Conservation (phyloP, 2,888 invertebrate species). For the Branchellion lobata region DNA sequence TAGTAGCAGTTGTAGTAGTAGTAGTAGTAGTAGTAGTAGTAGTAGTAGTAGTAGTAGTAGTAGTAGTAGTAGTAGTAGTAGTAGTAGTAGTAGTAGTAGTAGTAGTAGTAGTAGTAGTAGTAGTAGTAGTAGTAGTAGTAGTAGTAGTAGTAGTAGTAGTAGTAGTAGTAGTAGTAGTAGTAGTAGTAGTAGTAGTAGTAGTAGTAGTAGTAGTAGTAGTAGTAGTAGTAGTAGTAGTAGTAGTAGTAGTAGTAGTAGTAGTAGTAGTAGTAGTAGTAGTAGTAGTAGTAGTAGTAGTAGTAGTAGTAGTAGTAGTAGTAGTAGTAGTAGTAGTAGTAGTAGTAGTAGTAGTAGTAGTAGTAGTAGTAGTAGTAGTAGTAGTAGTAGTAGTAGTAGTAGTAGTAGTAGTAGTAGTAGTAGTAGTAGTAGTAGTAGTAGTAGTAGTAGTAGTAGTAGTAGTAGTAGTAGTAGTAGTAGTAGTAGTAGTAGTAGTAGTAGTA, state of each 20-base stretch:
- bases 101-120: constrained; percentile 15
- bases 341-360: constrained; percentile 27
- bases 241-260: neutral
- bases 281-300: too few species aligned
- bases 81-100: constrained; percentile 22
- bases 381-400: constrained; percentile 2
- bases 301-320: constrained; percentile 2
- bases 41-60: constrained; percentile 22
- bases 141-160: constrained; percentile 3
- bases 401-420: neutral
- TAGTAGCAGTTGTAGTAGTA: constrained; percentile 3
- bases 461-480: too few species aligned
- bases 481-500: too few species aligned
- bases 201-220: constrained; percentile 31
- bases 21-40: constrained; percentile 19
- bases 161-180: constrained; percentile 29
- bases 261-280: too few species aligned
- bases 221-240: constrained; percentile 20
- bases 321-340: constrained; percentile 30
- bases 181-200: constrained; percentile 20
- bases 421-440: neutral
- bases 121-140: neutral
- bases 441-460: neutral
- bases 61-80: constrained; percentile 21
- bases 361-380: constrained; percentile 21